Conservation (phyloP, 64 coral and sea anemone genomes). For the Dendronephthya gigantea region DNA sequence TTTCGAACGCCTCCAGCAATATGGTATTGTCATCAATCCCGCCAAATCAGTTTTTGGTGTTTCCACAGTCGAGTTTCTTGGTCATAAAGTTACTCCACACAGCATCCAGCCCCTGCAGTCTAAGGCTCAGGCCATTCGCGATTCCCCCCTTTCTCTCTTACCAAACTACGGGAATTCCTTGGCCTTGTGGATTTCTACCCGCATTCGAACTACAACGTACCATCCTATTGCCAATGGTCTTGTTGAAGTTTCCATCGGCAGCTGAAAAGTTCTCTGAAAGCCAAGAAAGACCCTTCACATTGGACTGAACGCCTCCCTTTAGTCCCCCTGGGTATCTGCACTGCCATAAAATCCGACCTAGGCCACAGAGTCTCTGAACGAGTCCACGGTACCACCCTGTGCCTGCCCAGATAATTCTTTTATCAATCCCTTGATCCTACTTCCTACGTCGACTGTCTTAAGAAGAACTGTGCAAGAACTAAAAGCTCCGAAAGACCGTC, state of each 20-base stretch:
- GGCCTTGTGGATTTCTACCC: neutral
- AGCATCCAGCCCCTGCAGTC: no score
- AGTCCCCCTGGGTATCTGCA: neutral
- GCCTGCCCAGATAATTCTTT: neutral
- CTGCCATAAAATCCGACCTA: neutral
- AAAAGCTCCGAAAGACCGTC: neutral
- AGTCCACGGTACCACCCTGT: constrained; percentile 1
- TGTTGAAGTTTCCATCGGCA: neutral
- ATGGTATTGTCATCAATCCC: neutral
- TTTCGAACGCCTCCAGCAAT: neutral
- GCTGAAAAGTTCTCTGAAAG: neutral
- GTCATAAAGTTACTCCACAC: neutral
- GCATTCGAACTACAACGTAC: constrained; percentile 14
- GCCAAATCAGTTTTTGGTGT: neutral
- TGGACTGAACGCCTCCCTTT: no score
- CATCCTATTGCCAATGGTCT: no score
- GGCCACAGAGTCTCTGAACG: no score
- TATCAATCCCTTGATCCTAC: neutral
- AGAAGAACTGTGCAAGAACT: neutral
- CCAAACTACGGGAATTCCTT: neutral
- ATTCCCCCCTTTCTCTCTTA: neutral
- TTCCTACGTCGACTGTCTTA: neutral
- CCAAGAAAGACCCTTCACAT: neutral
- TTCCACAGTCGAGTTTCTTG: neutral
- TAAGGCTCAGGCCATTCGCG: constrained; percentile 17